phyloP scores from a whole-genome alignment of 2,113 vertebrate genomes.

The Montifringilla adamsi region DNA sequence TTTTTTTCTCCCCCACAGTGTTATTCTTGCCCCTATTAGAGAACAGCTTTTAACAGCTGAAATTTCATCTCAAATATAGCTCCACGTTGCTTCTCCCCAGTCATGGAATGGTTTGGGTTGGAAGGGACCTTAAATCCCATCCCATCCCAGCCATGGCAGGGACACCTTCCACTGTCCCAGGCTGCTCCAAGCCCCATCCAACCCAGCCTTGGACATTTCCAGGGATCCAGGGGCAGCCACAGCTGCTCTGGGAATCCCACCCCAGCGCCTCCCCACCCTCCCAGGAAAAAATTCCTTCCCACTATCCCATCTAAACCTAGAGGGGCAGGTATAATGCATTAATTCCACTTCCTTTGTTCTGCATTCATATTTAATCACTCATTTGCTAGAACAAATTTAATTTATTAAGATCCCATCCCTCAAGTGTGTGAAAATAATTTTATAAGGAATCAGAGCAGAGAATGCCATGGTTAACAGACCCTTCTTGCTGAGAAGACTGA shows the following conservation, averaged over 20 bases:
- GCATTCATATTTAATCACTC: not conserved
- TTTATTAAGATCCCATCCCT: not conserved
- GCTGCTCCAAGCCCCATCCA: not conserved
- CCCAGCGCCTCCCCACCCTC: not conserved
- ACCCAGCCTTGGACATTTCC: accelerated
- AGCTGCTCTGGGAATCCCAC: not conserved
- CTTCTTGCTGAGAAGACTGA: not conserved
- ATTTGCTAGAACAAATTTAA: not conserved
- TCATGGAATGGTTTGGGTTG: not conserved
- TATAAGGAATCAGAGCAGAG: not conserved
- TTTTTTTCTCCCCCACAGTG: no score
- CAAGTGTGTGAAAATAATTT: not conserved
- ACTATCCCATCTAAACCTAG: not conserved
- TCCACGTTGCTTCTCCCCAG: not conserved
- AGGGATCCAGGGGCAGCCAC: not conserved
- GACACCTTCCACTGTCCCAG: not conserved
- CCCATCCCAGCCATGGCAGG: not conserved
- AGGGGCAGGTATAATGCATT: not conserved
- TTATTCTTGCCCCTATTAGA: not conserved
- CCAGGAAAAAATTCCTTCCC: not conserved
- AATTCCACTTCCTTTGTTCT: not conserved
- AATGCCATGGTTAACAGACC: not conserved
- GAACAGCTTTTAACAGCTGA: not conserved
- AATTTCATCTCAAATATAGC: not conserved
- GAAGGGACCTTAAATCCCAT: not conserved